These are phyloP conservation scores for Latrodectus geometricus DNA, from an alignment of 1,140 invertebrate genomes.

Conservation along the genomic window DNA sequence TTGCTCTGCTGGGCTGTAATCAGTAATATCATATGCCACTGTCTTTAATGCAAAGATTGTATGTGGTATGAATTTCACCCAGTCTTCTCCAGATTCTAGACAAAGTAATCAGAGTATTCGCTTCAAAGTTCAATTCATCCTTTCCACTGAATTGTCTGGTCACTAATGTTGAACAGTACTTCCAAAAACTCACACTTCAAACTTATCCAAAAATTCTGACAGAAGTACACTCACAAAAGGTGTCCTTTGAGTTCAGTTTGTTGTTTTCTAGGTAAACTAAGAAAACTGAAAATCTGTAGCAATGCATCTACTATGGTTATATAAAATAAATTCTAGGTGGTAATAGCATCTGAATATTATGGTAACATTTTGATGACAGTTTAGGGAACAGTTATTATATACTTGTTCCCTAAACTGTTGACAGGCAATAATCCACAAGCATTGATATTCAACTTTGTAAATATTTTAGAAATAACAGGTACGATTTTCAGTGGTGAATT, in stretches of 20 bases:
- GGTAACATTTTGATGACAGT: no score
- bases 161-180: slow-evolving; percentile 12
- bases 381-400: no score
- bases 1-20: neutral
- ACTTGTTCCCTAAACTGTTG: neutral
- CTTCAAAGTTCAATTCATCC: slow-evolving; percentile 2
- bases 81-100: neutral
- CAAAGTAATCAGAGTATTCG: slow-evolving; percentile 2
- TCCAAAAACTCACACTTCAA: neutral
- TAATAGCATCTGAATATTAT: slow-evolving; percentile 25
- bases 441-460: slow-evolving; percentile 11
- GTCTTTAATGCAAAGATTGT: slow-evolving; percentile 20
- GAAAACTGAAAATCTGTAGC: slow-evolving; percentile 18
- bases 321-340: neutral
- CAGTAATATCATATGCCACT: neutral
- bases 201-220: slow-evolving; percentile 16
- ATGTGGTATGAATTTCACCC: neutral
- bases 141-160: slow-evolving; percentile 25
- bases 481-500: slow-evolving; percentile 6
- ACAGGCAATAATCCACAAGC: neutral
- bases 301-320: neutral
- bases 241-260: no score
- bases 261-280: slow-evolving; percentile 11
- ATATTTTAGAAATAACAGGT: slow-evolving; percentile 2
- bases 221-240: no score